Conservation (phyloP, 1,140 invertebrate genomes). For the Himalopsyche phryganea region DNA sequence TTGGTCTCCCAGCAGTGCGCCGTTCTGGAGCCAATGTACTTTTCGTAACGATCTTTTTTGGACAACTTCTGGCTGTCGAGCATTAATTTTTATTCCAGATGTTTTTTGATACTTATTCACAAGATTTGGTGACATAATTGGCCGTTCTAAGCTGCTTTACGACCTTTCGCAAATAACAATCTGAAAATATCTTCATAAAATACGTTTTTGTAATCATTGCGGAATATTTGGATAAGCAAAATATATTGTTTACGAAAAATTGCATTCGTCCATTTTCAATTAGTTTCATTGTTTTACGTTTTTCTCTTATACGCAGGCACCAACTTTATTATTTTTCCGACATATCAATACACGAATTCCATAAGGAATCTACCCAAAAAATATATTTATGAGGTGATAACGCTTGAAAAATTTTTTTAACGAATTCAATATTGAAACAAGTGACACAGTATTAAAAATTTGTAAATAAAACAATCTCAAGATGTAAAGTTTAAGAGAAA, state of each 20-base stretch:
- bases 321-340: no score
- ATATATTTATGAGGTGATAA: no score
- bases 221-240: background rate
- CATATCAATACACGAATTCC: no score
- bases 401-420: no score
- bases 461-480: no score
- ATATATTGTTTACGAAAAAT: background rate
- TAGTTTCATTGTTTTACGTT: no score
- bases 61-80: background rate
- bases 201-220: background rate
- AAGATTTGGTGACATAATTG: background rate
- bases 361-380: no score
- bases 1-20: background rate
- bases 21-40: background rate
- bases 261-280: no score
- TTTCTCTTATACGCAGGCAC: no score
- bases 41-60: background rate
- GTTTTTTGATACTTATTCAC: conserved; percentile 1
- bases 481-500: no score
- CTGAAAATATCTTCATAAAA: background rate
- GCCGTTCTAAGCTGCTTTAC: background rate
- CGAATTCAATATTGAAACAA: no score
- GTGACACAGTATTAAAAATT: no score
- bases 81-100: conserved; percentile 3
- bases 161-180: background rate